Evolutionary conservation across 2,797 vertebrate genomes (phyloP), one percentile per base, ranked within the genome.

Genomic region (Sebastes minor): DNA sequence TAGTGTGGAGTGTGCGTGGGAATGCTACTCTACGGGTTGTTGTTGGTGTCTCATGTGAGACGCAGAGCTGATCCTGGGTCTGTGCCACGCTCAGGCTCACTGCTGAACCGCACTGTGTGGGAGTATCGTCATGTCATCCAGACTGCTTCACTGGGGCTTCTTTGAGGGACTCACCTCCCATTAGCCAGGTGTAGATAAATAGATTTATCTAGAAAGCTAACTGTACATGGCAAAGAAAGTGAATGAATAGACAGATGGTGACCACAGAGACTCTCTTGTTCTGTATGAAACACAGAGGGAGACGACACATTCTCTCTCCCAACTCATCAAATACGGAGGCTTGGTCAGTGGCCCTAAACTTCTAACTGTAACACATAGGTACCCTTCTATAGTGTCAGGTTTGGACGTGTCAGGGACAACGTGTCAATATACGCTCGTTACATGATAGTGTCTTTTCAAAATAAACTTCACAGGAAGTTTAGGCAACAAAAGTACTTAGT

Each of bases 21-120:
- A 67, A 73, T 25, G 62, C 70, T 76, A 74, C 49, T 52, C 18
- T n/a, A 9, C 9, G 18, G 86, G 80, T 80, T 88, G 81, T 78
- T 86, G 83, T 78, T 76, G 80, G 80, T 81, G 60, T 76, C 74
- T 81, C 11, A 38, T 75, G 88, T 86, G 81, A 87, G 85, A 78
- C 69, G 65, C 53, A 66, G 79, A 82, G 75, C 55, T 69, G 71
- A 63, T 78, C 74, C 76, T 82, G 82, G 80, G 70, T 85, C 69
- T 76, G 78, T 76, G 71, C 69, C 80, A 84, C 2, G 2, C 22
- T 77, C 53, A n/a, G 56, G 60, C 68, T 84, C 28, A 14, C 55
- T 23, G 64, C 53, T 71, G 32, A 70, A 64, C 61, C 6, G 25
- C 27, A 14, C 27, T 11, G 66, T 66, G 83, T 85, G 77, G 81